These are phyloP conservation scores for Lagorchestes hirsutus DNA, from an alignment of 2,797 vertebrate species.

Conservation along the genomic window DNA sequence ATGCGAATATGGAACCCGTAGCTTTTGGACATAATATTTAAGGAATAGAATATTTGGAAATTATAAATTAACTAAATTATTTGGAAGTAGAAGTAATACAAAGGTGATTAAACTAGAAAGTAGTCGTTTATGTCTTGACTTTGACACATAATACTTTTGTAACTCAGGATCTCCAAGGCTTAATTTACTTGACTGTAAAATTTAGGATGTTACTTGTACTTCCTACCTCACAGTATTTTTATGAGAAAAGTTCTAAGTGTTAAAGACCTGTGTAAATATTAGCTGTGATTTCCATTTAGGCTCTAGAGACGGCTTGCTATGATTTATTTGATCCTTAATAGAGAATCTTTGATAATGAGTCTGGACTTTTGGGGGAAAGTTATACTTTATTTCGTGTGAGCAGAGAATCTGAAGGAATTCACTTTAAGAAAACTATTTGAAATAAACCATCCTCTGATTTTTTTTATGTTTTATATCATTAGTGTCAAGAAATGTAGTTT, in stretches of 20 bases:
- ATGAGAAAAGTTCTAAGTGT: neutral
- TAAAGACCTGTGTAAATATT: neutral
- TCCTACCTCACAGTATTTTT: neutral
- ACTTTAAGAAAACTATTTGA: constrained; percentile 17
- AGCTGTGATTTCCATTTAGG: neutral
- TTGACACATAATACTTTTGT: neutral
- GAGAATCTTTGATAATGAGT: constrained; percentile 2
- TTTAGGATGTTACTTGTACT: neutral
- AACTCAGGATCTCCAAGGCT: neutral
- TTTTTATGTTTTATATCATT: constrained; percentile 45
- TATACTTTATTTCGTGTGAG: constrained; percentile 3
- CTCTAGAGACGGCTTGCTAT: constrained; percentile 20
- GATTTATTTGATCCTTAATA: constrained; percentile 35
- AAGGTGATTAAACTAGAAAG: neutral
- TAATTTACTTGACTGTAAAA: neutral
- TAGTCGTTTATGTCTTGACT: neutral
- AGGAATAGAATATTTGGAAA: constrained; percentile 35
- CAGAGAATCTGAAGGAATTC: constrained; percentile 35
- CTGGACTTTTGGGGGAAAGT: neutral
- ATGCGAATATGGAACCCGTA: neutral
- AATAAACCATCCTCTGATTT: constrained; percentile 21
- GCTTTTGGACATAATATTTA: neutral
- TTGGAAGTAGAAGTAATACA: constrained; percentile 30
- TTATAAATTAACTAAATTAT: constrained; percentile 37
- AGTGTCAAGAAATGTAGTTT: constrained; percentile 46